These are phyloP conservation scores for Orthosia incerta DNA, from an alignment of 2,888 invertebrate genomes.

Conservation along the genomic window DNA sequence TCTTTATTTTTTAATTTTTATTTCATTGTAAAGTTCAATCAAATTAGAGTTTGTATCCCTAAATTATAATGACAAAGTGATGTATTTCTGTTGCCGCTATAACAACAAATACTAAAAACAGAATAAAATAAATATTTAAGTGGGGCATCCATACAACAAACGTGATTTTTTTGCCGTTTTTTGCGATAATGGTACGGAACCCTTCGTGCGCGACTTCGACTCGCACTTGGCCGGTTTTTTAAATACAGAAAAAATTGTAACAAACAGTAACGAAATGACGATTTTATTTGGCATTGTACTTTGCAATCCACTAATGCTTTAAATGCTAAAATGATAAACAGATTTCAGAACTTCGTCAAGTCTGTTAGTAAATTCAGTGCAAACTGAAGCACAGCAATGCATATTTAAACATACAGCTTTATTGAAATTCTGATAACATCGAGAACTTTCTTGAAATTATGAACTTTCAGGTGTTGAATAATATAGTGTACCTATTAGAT, in stretches of 20 bases:
- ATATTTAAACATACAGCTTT: constrained; percentile 29
- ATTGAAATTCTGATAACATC: constrained; percentile 28
- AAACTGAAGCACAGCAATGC: constrained; percentile 30
- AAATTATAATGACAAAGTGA: too few relatives aligned
- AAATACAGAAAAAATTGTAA: background rate
- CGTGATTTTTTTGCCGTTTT: too few relatives aligned
- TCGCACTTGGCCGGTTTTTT: too few relatives aligned
- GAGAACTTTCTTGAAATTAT: constrained; percentile 25
- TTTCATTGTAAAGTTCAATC: too few relatives aligned
- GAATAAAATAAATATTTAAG: too few relatives aligned
- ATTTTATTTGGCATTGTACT: background rate
- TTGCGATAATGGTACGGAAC: too few relatives aligned
- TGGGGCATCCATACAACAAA: too few relatives aligned
- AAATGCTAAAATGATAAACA: constrained; percentile 15
- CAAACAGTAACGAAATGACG: background rate
- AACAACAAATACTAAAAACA: too few relatives aligned
- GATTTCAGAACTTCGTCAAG: constrained; percentile 20
- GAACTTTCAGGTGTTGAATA: constrained; percentile 25
- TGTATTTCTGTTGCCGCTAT: too few relatives aligned
- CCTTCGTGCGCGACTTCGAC: too few relatives aligned
- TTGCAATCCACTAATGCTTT: background rate
- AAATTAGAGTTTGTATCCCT: too few relatives aligned
- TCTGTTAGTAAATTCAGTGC: constrained; percentile 5
- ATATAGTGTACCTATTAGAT: constrained; percentile 15
- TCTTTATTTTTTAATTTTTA: too few relatives aligned